Evolutionary conservation across 2,888 invertebrate genomes (phyloP), one percentile per base, ranked within the genome.

Genomic region (Napeogenes sylphis): DNA sequence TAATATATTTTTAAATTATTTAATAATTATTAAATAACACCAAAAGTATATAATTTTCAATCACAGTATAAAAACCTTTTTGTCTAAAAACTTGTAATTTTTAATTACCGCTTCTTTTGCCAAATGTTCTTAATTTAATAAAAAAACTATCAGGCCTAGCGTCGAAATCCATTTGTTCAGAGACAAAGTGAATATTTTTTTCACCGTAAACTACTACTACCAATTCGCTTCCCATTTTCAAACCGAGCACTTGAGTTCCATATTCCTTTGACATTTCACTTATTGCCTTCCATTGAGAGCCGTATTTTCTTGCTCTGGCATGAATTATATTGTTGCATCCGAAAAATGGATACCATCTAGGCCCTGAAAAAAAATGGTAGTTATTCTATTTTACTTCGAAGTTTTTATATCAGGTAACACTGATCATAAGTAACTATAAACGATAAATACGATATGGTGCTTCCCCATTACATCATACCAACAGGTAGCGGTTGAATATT

Each of bases 61-160:
- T 35, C 3, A 35, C 35, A 35, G 6, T 4, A 35, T 5, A 35
- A 35, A 35, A 35, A 6, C 4, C 35, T 6, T 42, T 10, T 10
- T 42, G 8, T 42, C 3, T 10, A 42, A 42, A 42, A 42, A 2
- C 5, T 42, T 10, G 5, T 14, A 38, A 21, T 21, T 38, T 45
- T 42, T 56, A 68, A 77, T 79, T 78, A 94, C 95, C 95, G 69
- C 92, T 83, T 79, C 92, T 86, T 77, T 93, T 92, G 14, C 94
- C 94, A 66, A 94, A 92, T 35, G 94, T 92, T 62, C 95, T 88
- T 63, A 94, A 79, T 68, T 92, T 88, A 70, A 94, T 92, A 75
- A 95, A 94, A 75, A 94, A 95, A 38, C 93, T 94, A 70, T 94
- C 92, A 0, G 95, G 95, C 63, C 95, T 88, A 0, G 94, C 94